Conservation (phyloP, 2,888 invertebrate genomes). For the Drosophila neutralis region DNA sequence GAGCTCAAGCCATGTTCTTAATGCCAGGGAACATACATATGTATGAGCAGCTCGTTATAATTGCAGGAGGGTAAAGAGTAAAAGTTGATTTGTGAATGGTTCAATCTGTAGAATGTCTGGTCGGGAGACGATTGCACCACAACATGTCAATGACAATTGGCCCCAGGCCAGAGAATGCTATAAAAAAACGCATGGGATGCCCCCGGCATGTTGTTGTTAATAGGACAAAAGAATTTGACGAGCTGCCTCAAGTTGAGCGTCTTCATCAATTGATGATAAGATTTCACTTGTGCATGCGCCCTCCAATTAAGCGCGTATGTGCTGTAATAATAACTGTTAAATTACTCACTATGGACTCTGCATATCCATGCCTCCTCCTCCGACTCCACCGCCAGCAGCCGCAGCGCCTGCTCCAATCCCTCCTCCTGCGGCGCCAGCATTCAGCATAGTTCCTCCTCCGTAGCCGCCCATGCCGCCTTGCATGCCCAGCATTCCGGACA, state of each 20-base stretch:
- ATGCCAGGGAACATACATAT: slow-evolving; percentile 2
- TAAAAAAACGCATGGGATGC: slow-evolving; percentile 24
- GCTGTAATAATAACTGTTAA: slow-evolving; percentile 33
- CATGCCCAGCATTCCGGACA: slow-evolving; percentile 39
- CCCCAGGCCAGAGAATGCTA: slow-evolving; percentile 45
- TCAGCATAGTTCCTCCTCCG: slow-evolving; percentile 49
- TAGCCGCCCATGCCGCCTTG: slow-evolving; percentile 53
- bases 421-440: slow-evolving; percentile 56
- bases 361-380: slow-evolving; percentile 62
- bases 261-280: slow-evolving; percentile 76
- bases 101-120: slow-evolving; percentile 45
- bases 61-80: slow-evolving; percentile 27
- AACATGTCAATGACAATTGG: slow-evolving; percentile 58
- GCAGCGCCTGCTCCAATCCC: slow-evolving; percentile 32
- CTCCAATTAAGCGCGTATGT: slow-evolving; percentile 44
- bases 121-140: slow-evolving; percentile 10
- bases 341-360: slow-evolving; percentile 72
- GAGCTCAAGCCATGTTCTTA: slow-evolving; percentile 13
- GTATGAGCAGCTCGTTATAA: slow-evolving; percentile 11
- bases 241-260: slow-evolving; percentile 47
- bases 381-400: slow-evolving; percentile 54
- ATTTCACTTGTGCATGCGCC: slow-evolving; percentile 59
- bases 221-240: slow-evolving; percentile 60
- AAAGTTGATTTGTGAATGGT: slow-evolving; percentile 52
- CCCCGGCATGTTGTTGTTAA: slow-evolving; percentile 23